Conservation (phyloP, 2,797 vertebrate species). For the Garrulus glandarius region DNA sequence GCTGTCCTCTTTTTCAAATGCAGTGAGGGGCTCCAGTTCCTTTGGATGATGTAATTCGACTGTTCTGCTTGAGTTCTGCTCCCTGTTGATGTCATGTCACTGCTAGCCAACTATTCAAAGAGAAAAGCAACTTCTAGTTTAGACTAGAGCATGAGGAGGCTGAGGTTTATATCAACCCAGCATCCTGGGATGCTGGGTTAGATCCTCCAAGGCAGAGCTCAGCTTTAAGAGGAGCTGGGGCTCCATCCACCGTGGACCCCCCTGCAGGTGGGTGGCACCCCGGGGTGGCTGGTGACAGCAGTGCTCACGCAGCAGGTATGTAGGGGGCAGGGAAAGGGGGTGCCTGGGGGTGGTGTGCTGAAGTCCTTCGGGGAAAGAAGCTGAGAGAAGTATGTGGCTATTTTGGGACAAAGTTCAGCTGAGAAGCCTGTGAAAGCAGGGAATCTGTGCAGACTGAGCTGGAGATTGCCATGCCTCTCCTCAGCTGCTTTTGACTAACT, state of each 20-base stretch:
- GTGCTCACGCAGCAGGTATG: neutral
- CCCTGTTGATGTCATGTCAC: conserved; percentile 24
- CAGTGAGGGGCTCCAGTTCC: neutral
- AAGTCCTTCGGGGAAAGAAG: rapidly evolving
- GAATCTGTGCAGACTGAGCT: neutral
- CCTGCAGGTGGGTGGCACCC: neutral
- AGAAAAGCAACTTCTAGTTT: conserved; percentile 36
- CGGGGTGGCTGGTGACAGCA: rapidly evolving
- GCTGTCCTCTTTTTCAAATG: conserved; percentile 11
- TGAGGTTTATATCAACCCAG: neutral
- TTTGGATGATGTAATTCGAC: conserved; percentile 37
- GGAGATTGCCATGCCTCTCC: neutral
- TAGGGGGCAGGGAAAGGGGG: neutral
- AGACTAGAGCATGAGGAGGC: neutral
- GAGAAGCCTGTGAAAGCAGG: neutral
- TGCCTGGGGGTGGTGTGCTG: neutral
- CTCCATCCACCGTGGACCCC: rapidly evolving
- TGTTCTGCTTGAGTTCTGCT: conserved; percentile 60
- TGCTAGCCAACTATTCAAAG: conserved; percentile 46
- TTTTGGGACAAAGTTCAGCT: neutral
- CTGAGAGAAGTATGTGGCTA: neutral
- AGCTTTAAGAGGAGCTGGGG: neutral
- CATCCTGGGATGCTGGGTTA: rapidly evolving
- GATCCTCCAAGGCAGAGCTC: neutral
- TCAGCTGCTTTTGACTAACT: neutral